Evolutionary conservation across 2,113 vertebrate genomes (phyloP), one percentile per base, ranked within the genome.

Genomic region (Ovis canadensis): DNA sequence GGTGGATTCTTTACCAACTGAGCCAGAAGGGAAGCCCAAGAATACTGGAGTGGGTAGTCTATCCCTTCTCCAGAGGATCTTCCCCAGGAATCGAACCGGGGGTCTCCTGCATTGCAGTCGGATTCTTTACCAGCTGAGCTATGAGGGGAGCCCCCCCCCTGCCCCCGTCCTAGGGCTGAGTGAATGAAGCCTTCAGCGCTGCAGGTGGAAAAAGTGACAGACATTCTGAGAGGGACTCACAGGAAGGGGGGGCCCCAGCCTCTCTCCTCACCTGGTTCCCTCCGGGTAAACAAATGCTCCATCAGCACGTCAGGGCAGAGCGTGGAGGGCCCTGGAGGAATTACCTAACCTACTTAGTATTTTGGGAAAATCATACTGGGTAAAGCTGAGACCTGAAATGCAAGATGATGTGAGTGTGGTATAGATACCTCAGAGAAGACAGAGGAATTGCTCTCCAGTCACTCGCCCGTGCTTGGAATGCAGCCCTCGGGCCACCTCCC

Each of bases 311-410:
- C 36, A 48, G 88, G 81, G 33, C 6, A 0, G 43, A 74, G 83
- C 55, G 13, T 45, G 2, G 0, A 54, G 71, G 82, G 96, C 97
- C 97, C 97, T 88, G 94, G 89, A 92, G 97, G 96, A 77, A 93
- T 88, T 29, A 29, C 87, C 91, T 95, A 97, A 98, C 98, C 97
- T 98, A 97, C 96, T 97, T 97, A 95, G 93, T 97, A 98, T 97
- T 98, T 97, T 74, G 97, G 97, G 97, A 91, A 97, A 94, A 96
- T 81, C 25, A 62, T 29, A 48, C 87, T 81, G 82, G 62, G 59
- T 78, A 13, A 83, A 87, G 48, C 48, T 14, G 71, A 91, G 64
- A 77, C 64, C 25, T 0, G 91, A 97, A 96, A 90, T 54, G 45
- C 77, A n/a, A 50, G 90, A 25, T 27, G 83, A 96, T 96, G 60